Evolutionary conservation across 2,113 vertebrate species (phyloP), one percentile per base, ranked within the genome.

Genomic region (Triplophysa dalaica): DNA sequence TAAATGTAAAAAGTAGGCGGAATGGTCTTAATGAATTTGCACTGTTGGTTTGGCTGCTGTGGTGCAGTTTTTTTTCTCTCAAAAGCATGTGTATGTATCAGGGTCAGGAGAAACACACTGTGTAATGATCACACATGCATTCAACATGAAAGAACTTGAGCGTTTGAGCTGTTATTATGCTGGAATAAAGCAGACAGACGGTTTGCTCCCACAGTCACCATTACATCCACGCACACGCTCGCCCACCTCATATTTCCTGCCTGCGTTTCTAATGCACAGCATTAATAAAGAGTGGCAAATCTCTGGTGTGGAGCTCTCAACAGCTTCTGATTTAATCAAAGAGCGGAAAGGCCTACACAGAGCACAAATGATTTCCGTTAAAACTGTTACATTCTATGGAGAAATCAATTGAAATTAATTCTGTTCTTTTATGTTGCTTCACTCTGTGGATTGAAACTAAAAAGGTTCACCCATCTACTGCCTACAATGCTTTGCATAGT

Each of bases 321-420:
- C 89, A 84, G 79, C 82, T 83, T 83, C 87, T 90, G 89, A 91
- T 92, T 91, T 81, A 78, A 73, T 79, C 75, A 81, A 48, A 33
- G 56, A 75, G 24, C 68, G 33, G 69, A 88, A 89, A 88, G 78
- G 60, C 70, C 85, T 66, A 80, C 87, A 90, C 85, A 81, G 64
- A 84, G 80, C 19, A 10, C 19, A 87, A 85, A 89, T 86, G 82
- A 89, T 89, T 89, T 91, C 63, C 56, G 70, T 67, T 19, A 62
- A 33, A 75, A 82, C 86, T 88, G 88, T 87, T 86, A 88, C 89
- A 88, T 86, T 69, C 82, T 83, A 90, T 85, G 84, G 78, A 87
- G 84, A 70, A 81, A 88, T 88, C 82, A 86, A 82, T 90, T 88
- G 80, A 82, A 62, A 54, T 73, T 12, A 9, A 66, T 78, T 58